Base-by-base conservation (phyloP, 2,888 invertebrate genomes). In the Habroteleia sp. region DNA sequence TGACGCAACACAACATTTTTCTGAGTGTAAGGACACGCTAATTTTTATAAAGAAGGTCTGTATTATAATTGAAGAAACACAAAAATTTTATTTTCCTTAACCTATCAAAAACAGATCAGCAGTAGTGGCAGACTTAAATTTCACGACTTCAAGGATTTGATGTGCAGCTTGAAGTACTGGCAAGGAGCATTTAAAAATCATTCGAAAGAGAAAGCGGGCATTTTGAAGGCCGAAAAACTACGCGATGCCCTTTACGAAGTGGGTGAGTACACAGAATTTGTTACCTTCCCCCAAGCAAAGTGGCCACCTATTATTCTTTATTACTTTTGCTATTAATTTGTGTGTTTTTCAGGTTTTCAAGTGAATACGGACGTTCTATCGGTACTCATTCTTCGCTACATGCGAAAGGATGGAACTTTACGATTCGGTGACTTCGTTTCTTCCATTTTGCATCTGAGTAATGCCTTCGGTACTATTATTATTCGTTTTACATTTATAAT, bases 341-440 rank as follows among this genome's bases (percentile, higher is more conserved):
- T 41, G 2, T 73, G 50, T 81, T 80, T n/a, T 41, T 17, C 81
- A 91, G 91, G 97, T 1, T 97, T 97, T 85, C 94, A 95, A 82
- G 89, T 97, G 16, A 96, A 94, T 80, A 95, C 95, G 66, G 94
- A 95, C 74, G 95, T 96, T 17, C 90, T 97, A 85, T 93, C 95
- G 3, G 92, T 95, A 44, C 90, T 97, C 4, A 93, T 96, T 72
- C 90, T 97, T 76, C 91, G 96, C 74, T 97, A 96, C 82, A 97
- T 97, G 94, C 91, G 97, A 77, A 97, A 97, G 87, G 97, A 97
- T 86, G 97, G 97, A 29, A 97, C 96, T 60, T 90, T 97, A 37
- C 90, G 97, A 79, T 95, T 97, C 84, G 97, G 97, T 5, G 97
- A 97, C 88, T 97, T 97, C 86, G 96, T 97, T 1, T 95, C 95